Percentiles rank a stretch among this genome's conserved stretches.
phyloP scores from a whole-genome alignment of 2,113 vertebrate species.

The Protomyctophum bolini region DNA sequence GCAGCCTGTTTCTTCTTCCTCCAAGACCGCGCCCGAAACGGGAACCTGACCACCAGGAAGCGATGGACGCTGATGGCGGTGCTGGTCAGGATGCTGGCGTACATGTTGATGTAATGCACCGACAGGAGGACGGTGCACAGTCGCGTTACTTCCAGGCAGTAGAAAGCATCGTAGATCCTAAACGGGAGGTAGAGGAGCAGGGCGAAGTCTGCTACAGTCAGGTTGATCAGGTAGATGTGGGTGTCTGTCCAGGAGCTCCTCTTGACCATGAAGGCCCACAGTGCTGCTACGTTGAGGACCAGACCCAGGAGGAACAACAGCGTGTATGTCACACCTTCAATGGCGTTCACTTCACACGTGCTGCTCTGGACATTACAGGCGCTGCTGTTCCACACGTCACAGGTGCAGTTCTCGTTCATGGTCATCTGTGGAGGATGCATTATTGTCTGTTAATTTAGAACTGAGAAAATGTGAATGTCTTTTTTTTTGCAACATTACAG shows the following conservation, averaged over 20 bases:
- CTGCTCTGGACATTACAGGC: neutral
- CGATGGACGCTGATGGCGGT: conserved; percentile 70
- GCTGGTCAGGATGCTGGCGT: conserved; percentile 71
- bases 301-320: conserved; percentile 62
- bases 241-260: conserved; percentile 64
- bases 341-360: fast-evolving
- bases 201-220: conserved; percentile 60
- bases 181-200: conserved; percentile 72
- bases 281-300: conserved; percentile 56
- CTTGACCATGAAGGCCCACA: conserved; percentile 48
- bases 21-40: conserved; percentile 42
- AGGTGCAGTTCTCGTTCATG: neutral
- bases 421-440: neutral
- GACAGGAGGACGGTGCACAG: conserved; percentile 66
- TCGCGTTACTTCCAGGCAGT: fast-evolving
- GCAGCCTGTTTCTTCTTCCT: conserved; percentile 56
- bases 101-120: conserved; percentile 75
- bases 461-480: too few relatives aligned
- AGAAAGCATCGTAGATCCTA: conserved; percentile 58
- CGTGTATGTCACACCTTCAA: conserved; percentile 51
- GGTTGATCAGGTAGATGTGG: conserved; percentile 76
- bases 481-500: too few relatives aligned
- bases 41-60: conserved; percentile 66
- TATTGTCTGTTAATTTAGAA: too few relatives aligned
- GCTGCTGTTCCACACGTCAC: neutral